These are phyloP conservation scores for Nomada fucata DNA, from an alignment of 2,888 invertebrate species.

Conservation along the genomic window DNA sequence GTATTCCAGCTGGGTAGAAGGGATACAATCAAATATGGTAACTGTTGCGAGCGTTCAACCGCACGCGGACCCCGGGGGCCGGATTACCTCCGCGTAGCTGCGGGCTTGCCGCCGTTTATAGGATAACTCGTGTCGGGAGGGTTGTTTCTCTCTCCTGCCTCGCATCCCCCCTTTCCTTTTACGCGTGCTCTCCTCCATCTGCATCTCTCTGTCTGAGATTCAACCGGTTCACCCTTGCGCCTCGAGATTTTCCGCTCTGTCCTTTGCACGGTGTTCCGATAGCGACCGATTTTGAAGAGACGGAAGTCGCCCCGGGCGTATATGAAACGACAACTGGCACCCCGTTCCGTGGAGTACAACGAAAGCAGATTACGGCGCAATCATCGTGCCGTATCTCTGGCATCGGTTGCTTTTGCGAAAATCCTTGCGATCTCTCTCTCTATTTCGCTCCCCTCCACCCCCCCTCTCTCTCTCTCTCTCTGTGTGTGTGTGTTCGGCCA, in stretches of 20 bases:
- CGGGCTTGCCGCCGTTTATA: conserved; percentile 80
- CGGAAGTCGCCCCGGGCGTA: conserved; percentile 69
- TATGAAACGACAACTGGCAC: conserved; percentile 58
- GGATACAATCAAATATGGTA: conserved; percentile 83
- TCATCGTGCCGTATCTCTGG: conserved; percentile 73
- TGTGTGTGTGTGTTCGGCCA: not conserved
- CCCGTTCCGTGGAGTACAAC: conserved; percentile 74
- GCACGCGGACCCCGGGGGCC: conserved; percentile 82
- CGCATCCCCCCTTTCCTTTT: conserved; percentile 28
- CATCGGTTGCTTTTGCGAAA: conserved; percentile 7
- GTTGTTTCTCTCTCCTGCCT: conserved; percentile 66
- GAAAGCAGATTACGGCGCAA: conserved; percentile 83
- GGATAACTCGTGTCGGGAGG: conserved; percentile 80
- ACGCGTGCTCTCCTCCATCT: conserved; percentile 10
- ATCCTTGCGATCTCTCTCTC: no score
- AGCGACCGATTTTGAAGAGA: conserved; percentile 56
- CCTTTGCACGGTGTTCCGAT: conserved; percentile 30
- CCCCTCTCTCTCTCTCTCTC: no score
- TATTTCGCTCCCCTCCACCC: no score
- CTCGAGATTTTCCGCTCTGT: conserved; percentile 17
- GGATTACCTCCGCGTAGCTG: conserved; percentile 78
- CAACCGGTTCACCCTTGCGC: conserved; percentile 18
- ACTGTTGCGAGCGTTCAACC: conserved; percentile 83
- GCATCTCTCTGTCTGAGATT: conserved; percentile 30
- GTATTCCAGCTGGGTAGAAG: conserved; percentile 71